Evolutionary conservation across 92 coral and sea anemone species (phyloP), one percentile per base, ranked within the genome.

Genomic region (Hydrozoanthus gracilis): DNA sequence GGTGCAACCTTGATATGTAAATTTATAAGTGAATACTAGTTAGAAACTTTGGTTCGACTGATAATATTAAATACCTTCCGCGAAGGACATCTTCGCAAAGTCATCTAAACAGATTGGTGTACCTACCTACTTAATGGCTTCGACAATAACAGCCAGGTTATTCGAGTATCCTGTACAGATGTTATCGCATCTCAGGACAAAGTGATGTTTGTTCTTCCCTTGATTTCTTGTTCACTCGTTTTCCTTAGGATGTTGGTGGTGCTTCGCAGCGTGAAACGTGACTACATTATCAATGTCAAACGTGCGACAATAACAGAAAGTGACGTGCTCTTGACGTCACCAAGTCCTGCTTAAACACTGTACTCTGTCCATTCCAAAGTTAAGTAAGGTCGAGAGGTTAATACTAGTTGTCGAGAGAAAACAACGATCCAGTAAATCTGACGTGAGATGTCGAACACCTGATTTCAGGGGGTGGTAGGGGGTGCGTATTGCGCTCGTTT

Each of bases 251-350:
- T 9, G 2, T 39, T 27, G 77, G 16, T 73, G 10, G 2, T 27
- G 39, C 39, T 13, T 77, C 51, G 4, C 71, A 44, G 83, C 50
- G 12, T 58, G 49, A 60, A 60, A 78, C 83, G 83, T 78, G 83
- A 78, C 71, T 58, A 7, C 18, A 27, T 51, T 15, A 12, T 49
- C 35, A 9, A 50, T 27, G 39, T 27, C 39, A 27, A 27, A 27
- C 39, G 39, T 7, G 58, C 4, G 17, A 56, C 16, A 60, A 44
- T 60, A 55, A 62, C 69, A 58, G 83, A 39, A 55, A 58, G 4
- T 78, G 83, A 78, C 83, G 83, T 7, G 51, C 12, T n/a, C 71
- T 39, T 78, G 83, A 60, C 71, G 83, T 78, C 83, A 78, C 83
- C 9, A 10, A 39, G 62, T 5, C 12, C 6, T 58, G 47, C 8